Base-by-base conservation (phyloP, 2,888 invertebrate genomes). In the Ormyrus thymus region DNA sequence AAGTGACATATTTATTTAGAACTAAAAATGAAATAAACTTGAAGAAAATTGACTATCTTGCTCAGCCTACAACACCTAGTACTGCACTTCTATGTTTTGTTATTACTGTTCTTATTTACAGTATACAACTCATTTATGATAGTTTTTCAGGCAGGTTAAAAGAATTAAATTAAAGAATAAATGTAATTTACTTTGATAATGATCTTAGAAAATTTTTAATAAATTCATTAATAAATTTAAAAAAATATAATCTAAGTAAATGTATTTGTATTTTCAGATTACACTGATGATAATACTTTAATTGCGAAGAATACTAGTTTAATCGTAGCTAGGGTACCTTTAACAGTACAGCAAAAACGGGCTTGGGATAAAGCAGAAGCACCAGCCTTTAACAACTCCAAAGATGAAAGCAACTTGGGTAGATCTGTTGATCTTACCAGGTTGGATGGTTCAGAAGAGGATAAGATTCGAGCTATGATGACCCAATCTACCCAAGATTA, bases 261-360 rank as follows among this genome's bases (percentile, higher is more conserved):
- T 51, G 8, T 64, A 11, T 2, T 29, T 29, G 0, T 29, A 29
- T 83, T 91, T 91, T 65, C 91, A 98, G 98, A 96, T 85, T 99
- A 99, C 91, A 94, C 94, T 66, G 96, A 97, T 91, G 97, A 98
- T 86, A 94, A 94, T 86, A 94, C 95, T 65, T 92, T 99, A 83
- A 98, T 99, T 86, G 97, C 98, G 50, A 98, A 99, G 92, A 99
- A 99, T 90, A 97, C 99, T 76, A 98, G 98, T 46, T 93, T 99
- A 55, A 95, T 98, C 83, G 97, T 99, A 83, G 96, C 97, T 62
- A 92, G 99, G 87, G 95, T 99, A 73, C 99, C 99, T 10, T 92
- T 97, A 59, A 93, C 95, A 1, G 93, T 94, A 82, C 95, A 95
- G 87, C 93, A 94, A 69, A 95, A 95, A 86, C 95, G 96, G 89